Conservation (phyloP, 2,888 invertebrate genomes). For the Apeira syringaria region DNA sequence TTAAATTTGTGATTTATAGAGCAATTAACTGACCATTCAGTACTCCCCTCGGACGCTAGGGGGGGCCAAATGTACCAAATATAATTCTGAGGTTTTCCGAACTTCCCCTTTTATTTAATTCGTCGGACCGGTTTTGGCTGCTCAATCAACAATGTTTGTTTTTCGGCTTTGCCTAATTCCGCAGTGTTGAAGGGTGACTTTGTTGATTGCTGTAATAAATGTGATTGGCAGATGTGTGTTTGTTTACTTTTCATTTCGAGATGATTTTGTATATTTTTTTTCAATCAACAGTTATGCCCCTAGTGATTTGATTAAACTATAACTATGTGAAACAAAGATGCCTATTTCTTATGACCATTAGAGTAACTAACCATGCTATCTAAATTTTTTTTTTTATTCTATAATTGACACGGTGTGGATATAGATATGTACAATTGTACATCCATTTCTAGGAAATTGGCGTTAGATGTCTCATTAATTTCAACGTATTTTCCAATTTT, state of each 20-base stretch:
- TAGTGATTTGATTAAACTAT: too few species aligned
- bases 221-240: slow-evolving; percentile 66
- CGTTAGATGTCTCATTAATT: too few species aligned
- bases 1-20: slow-evolving; percentile 67
- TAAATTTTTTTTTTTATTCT: too few species aligned
- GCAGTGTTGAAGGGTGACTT: slow-evolving; percentile 47
- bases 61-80: slow-evolving; percentile 25
- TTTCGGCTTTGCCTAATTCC: slow-evolving; percentile 68
- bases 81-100: slow-evolving; percentile 59
- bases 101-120: slow-evolving; percentile 49
- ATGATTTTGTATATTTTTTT: background rate
- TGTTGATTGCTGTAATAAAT: slow-evolving; percentile 43
- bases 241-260: slow-evolving; percentile 60
- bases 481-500: too few species aligned
- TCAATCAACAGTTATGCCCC: too few species aligned
- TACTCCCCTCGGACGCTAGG: slow-evolving; percentile 38
- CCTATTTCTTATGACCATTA: too few species aligned
- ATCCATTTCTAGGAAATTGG: too few species aligned
- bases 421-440: too few species aligned
- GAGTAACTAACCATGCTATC: too few species aligned
- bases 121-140: slow-evolving; percentile 57
- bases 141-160: slow-evolving; percentile 77
- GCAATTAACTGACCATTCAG: slow-evolving; percentile 80
- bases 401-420: too few species aligned
- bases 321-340: too few species aligned